Evolutionary conservation across 2,113 vertebrate species (phyloP).

Genomic region (Cyrtonyx montezumae): DNA sequence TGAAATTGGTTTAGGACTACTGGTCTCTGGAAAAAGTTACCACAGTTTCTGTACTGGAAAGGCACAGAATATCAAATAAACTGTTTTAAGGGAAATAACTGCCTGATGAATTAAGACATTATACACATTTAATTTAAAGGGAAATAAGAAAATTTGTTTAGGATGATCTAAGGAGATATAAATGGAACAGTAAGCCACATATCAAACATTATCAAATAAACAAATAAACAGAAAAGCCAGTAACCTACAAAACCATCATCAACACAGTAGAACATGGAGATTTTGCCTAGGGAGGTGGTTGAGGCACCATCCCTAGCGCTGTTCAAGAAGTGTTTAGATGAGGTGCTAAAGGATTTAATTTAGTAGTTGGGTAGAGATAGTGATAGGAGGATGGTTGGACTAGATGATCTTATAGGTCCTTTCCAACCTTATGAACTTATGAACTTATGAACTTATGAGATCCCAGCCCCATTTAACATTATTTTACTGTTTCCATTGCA

Average conservation of each 20-base stretch:
- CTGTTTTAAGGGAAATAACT: background rate
- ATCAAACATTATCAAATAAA: background rate
- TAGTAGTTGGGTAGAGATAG: too few relatives aligned
- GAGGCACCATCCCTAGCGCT: too few relatives aligned
- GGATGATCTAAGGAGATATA: background rate
- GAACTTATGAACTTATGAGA: too few relatives aligned
- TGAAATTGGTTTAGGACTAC: background rate
- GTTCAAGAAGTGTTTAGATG: too few relatives aligned
- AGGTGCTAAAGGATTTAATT: too few relatives aligned
- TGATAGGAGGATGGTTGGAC: too few relatives aligned
- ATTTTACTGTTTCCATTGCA: background rate
- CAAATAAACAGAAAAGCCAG: background rate
- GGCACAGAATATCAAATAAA: background rate
- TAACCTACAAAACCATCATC: background rate
- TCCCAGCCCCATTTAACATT: background rate
- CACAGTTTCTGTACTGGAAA: background rate
- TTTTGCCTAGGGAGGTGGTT: too few relatives aligned
- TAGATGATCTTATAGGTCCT: too few relatives aligned
- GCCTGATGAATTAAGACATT: background rate
- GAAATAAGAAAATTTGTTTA: background rate
- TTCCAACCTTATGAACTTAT: too few relatives aligned
- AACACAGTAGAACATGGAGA: background rate
- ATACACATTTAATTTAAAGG: background rate
- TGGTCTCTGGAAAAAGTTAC: background rate
- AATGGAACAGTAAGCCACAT: background rate